Percentiles rank a stretch among this genome's conserved stretches.
Evolutionary conservation across 2,888 invertebrate genomes (phyloP).

Genomic region (Luffia ferchaultella): DNA sequence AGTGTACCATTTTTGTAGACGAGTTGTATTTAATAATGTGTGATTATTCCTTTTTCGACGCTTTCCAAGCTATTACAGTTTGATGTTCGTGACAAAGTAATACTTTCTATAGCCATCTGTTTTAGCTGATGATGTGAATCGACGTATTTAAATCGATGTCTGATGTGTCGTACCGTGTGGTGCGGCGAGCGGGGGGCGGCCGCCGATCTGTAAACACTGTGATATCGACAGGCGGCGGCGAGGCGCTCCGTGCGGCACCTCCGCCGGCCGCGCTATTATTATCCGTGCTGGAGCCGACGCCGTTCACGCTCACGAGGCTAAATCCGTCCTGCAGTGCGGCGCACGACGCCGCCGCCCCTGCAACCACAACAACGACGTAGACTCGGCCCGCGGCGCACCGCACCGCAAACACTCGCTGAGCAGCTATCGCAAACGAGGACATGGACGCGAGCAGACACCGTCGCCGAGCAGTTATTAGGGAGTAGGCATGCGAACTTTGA

Average conservation of each 20-base stretch:
- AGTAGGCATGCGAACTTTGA: constrained; percentile 29
- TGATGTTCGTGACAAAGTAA: too few relatives aligned
- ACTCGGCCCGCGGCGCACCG: constrained; percentile 31
- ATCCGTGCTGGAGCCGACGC: constrained; percentile 58
- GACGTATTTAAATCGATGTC: background rate
- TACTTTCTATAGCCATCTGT: too few relatives aligned
- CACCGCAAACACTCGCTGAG: constrained; percentile 1
- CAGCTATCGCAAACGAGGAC: constrained; percentile 16
- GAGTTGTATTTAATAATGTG: too few relatives aligned
- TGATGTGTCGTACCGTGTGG: constrained; percentile 47
- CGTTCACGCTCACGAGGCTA: constrained; percentile 29
- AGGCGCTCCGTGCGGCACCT: constrained; percentile 49
- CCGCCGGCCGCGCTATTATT: constrained; percentile 59
- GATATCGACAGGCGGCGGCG: constrained; percentile 46
- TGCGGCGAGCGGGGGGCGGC: constrained; percentile 52
- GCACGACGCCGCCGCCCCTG: constrained; percentile 54
- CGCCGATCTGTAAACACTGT: constrained; percentile 62
- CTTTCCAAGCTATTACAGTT: too few relatives aligned
- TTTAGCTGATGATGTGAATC: too few relatives aligned
- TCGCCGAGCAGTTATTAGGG: constrained; percentile 12
- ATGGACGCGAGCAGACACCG: constrained; percentile 16
- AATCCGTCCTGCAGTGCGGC: constrained; percentile 53
- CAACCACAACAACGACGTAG: constrained; percentile 55
- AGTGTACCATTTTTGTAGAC: too few relatives aligned
- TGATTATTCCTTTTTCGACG: too few relatives aligned